These are phyloP conservation scores for Empidonax traillii DNA, from an alignment of 2,113 vertebrate species.

Conservation along the genomic window DNA sequence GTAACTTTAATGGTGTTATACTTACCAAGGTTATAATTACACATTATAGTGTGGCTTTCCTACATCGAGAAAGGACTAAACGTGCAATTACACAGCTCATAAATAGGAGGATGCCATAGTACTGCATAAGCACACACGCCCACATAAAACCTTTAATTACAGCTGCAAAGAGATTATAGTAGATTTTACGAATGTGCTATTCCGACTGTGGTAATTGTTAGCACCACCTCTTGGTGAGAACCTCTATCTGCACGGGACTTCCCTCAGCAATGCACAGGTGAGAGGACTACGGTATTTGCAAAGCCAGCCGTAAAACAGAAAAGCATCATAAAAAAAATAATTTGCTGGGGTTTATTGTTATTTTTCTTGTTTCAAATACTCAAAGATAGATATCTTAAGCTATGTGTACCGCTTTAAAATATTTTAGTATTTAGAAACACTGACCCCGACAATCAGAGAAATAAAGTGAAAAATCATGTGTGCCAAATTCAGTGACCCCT, in stretches of 20 bases:
- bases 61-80: neutral
- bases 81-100: conserved; percentile 52
- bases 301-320: neutral
- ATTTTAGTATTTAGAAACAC: neutral
- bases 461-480: neutral
- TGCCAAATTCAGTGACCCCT: neutral
- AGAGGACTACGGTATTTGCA: neutral
- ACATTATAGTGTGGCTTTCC: conserved; percentile 37
- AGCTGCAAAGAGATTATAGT: neutral
- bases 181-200: neutral
- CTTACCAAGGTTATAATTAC: conserved; percentile 60
- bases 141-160: conserved; percentile 37
- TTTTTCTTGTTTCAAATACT: neutral
- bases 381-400: neutral
- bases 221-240: conserved; percentile 29
- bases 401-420: neutral
- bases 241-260: neutral
- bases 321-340: neutral
- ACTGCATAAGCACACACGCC: neutral
- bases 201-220: neutral
- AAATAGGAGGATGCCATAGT: neutral
- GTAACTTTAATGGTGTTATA: conserved; percentile 25
- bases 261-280: accelerated
- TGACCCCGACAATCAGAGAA: neutral
- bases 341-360: neutral